Evolutionary conservation across 2,888 invertebrate genomes (phyloP).

Genomic region (Drosophila koepferae): DNA sequence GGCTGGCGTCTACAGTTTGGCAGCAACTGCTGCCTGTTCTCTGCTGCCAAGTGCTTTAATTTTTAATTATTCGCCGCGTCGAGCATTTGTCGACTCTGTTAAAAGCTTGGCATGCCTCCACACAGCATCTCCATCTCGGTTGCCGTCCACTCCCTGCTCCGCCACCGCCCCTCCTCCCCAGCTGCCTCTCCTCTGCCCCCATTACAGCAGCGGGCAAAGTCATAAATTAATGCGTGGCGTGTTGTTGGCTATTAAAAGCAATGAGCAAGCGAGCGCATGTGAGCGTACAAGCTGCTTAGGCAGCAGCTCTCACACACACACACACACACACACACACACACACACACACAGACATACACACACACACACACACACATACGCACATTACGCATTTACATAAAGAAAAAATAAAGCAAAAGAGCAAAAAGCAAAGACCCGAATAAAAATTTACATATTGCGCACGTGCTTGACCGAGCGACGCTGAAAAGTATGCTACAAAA

Average conservation of each 20-base stretch:
- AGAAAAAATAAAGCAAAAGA: constrained; percentile 46
- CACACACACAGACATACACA: constrained; percentile 26
- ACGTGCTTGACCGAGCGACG: constrained; percentile 68
- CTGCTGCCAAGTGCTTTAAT: constrained; percentile 44
- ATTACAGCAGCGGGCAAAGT: constrained; percentile 47
- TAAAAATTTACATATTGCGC: constrained; percentile 75
- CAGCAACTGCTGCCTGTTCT: constrained; percentile 13
- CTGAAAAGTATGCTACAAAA: constrained; percentile 50
- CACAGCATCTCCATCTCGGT: background rate
- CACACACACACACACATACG: constrained; percentile 24
- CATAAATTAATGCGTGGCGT: constrained; percentile 79
- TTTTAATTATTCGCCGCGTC: constrained; percentile 53
- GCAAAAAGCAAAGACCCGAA: constrained; percentile 32
- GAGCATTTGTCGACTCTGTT: constrained; percentile 39
- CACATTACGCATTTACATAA: constrained; percentile 66
- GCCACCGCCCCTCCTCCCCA: no score
- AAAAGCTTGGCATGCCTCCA: constrained; percentile 48
- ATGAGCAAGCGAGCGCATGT: constrained; percentile 78
- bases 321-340: constrained; percentile 31
- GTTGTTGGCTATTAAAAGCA: constrained; percentile 81
- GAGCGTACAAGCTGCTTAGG: constrained; percentile 71
- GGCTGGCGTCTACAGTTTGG: constrained; percentile 70
- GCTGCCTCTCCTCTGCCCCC: background rate
- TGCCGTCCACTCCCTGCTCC: background rate
- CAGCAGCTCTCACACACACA: constrained; percentile 37